Base-by-base conservation (phyloP, 2,113 vertebrate species). In the Actenoides lindsayi region DNA sequence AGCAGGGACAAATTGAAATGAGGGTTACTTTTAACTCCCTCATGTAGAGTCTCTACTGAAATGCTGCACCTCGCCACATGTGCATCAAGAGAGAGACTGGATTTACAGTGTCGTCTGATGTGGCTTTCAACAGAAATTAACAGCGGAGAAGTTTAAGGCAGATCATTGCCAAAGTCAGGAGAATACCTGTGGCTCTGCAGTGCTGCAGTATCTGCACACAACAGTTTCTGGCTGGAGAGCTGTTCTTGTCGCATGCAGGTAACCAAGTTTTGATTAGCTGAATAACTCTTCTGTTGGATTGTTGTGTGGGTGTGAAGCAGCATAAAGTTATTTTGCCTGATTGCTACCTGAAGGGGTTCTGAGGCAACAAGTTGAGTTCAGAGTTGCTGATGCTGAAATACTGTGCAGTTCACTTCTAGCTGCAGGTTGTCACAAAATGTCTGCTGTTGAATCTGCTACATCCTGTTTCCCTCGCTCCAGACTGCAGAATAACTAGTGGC, bases 31-130 rank as follows among this genome's bases (percentile, higher is more conserved):
- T 54, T 30, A 35, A 63, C 11, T 35, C 31, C 30, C 71, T 48
- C 41, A 3, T 1, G 0, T 67, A 24, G 28, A 78, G 57, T 31
- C 79, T n/a, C 50, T 44, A 39, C 28, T 30, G 57, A 83, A 70
- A 28, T 80, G 44, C 37, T 85, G 46, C 5, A 11, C 35, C 15
- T 83, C 0, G 0, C 70, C 46, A 46, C 0, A 0, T 5, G 3
- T 31, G 24, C 10, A 28, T 83, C 60, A 59, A 39, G 83, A 79
- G 80, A 79, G 12, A 59, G 50, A 13, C 54, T 76, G 63, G 33
- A 53, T 76, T 46, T 75, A 48, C 16, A 17, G 65, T 50, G 35
- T 57, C 70, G 12, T 53, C 23, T 80, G n/a, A n/a, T 69, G 50
- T 23, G 41, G 15, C 56, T 64, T 46, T 90, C 51, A 27, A 31